Conservation (phyloP, 2,888 invertebrate genomes). For the Hemicrepidius hirtus region DNA sequence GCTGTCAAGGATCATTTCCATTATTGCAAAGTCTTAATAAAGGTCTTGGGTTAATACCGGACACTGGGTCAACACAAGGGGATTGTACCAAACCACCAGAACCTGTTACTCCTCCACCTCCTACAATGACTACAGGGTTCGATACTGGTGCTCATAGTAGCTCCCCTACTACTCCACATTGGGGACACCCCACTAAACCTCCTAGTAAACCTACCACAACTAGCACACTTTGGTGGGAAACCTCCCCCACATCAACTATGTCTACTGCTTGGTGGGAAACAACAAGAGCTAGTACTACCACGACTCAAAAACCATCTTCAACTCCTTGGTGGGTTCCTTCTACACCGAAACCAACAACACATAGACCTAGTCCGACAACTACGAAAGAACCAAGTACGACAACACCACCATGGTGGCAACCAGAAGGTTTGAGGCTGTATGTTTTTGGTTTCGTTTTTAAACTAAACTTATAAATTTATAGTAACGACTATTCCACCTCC, state of each 20-base stretch:
- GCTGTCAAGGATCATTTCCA: slow-evolving; percentile 87
- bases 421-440: slow-evolving; percentile 31
- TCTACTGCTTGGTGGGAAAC: slow-evolving; percentile 64
- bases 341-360: slow-evolving; percentile 54
- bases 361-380: slow-evolving; percentile 47
- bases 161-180: slow-evolving; percentile 56
- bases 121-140: slow-evolving; percentile 82
- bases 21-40: slow-evolving; percentile 85
- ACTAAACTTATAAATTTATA: slow-evolving; percentile 32
- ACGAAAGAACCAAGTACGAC: slow-evolving; percentile 50
- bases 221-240: slow-evolving; percentile 64
- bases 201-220: slow-evolving; percentile 53
- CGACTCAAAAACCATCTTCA: slow-evolving; percentile 60
- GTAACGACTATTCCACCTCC: slow-evolving; percentile 71
- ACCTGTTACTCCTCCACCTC: slow-evolving; percentile 85
- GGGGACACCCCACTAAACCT: slow-evolving; percentile 58
- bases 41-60: slow-evolving; percentile 79
- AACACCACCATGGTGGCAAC: slow-evolving; percentile 50
- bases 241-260: slow-evolving; percentile 62
- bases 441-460: neutral
- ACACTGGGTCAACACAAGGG: slow-evolving; percentile 73
- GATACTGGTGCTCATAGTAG: slow-evolving; percentile 72
- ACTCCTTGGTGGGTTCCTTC: slow-evolving; percentile 58
- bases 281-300: too few relatives aligned
- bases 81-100: slow-evolving; percentile 83